Evolutionary conservation across 2,113 vertebrate genomes (phyloP).

Genomic region (Urocynchramus pylzowi): DNA sequence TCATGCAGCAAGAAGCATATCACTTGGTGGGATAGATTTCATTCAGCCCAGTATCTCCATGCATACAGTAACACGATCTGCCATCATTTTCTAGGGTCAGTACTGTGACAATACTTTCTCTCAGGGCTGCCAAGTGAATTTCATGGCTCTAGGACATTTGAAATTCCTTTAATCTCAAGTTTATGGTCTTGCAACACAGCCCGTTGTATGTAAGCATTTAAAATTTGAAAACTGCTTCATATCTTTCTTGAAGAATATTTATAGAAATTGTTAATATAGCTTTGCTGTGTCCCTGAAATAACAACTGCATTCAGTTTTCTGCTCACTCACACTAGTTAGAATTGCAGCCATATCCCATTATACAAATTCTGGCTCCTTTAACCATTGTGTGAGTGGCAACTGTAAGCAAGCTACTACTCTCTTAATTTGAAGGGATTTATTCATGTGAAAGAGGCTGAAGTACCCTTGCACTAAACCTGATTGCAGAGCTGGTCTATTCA

Average conservation of each 20-base stretch:
- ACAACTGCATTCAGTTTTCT: neutral
- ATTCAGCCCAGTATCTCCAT: slow-evolving; percentile 5
- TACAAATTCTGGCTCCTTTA: neutral
- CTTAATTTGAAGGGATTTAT: neutral
- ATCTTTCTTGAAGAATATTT: neutral
- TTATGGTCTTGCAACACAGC: neutral
- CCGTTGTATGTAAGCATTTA: neutral
- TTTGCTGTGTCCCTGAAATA: neutral
- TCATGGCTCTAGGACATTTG: neutral
- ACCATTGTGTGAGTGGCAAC: neutral
- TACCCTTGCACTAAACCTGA: neutral
- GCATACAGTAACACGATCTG: slow-evolving; percentile 5
- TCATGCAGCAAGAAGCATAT: slow-evolving; percentile 19
- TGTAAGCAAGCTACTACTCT: neutral
- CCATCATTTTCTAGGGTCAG: neutral
- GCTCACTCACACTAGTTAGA: neutral
- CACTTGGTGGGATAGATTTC: slow-evolving; percentile 47
- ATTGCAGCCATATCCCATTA: neutral
- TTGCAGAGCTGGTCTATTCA: neutral
- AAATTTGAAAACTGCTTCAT: neutral
- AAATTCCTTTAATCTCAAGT: neutral
- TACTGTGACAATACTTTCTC: neutral
- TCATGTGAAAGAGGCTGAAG: neutral
- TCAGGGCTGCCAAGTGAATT: neutral
- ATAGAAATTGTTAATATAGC: neutral